Evolutionary conservation across 2,113 vertebrate genomes (phyloP).

Genomic region (Oreochromis aureus): DNA sequence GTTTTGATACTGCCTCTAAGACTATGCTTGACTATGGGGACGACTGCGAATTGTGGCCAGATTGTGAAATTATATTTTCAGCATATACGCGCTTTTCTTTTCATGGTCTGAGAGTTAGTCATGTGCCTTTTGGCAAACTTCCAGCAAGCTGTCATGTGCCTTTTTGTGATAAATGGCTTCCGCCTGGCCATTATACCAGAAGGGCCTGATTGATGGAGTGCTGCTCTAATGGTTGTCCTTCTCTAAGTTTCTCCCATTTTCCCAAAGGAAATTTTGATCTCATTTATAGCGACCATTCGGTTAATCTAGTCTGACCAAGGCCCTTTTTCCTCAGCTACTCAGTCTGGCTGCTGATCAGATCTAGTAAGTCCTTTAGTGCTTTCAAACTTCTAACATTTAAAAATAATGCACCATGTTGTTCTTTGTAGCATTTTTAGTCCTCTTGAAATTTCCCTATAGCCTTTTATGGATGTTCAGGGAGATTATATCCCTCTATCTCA

Average conservation of each 20-base stretch:
- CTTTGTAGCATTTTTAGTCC: background rate
- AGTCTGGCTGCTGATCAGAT: background rate
- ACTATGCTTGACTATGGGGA: background rate
- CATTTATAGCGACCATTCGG: background rate
- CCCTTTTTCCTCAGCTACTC: background rate
- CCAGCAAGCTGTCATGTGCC: background rate
- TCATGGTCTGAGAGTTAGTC: background rate
- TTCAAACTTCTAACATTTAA: background rate
- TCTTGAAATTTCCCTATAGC: background rate
- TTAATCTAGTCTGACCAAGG: background rate
- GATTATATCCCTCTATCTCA: background rate
- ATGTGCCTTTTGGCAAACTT: background rate
- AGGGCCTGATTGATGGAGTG: background rate
- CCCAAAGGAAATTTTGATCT: background rate
- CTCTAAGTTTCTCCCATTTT: background rate
- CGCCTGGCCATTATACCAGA: background rate
- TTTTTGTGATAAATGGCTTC: background rate
- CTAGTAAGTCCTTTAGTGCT: background rate
- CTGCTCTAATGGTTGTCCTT: background rate
- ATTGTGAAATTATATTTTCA: background rate
- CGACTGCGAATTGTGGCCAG: background rate
- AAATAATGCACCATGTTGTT: background rate
- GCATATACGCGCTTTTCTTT: background rate
- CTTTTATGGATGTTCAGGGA: background rate
- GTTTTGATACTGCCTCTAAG: background rate